Conservation (phyloP, 1,140 invertebrate genomes). For the Nymphalis io region DNA sequence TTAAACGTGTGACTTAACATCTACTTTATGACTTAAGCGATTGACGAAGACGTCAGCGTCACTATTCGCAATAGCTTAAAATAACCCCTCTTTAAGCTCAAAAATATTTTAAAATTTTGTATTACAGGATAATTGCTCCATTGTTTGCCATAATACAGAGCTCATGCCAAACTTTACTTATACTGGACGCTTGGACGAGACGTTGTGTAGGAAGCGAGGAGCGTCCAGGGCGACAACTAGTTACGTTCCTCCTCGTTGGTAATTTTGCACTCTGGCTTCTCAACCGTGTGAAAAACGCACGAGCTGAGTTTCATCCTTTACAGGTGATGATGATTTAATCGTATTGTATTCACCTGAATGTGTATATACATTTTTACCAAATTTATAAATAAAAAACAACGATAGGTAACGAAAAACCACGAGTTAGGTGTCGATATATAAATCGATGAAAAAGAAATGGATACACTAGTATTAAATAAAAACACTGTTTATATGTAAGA, state of each 20-base stretch:
- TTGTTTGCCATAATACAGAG: constrained; percentile 82
- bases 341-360: not conserved
- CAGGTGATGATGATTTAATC: constrained; percentile 51
- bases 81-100: not conserved
- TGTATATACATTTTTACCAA: too few relatives aligned
- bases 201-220: constrained; percentile 82
- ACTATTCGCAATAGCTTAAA: too few relatives aligned
- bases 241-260: constrained; percentile 89
- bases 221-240: constrained; percentile 86
- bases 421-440: too few relatives aligned
- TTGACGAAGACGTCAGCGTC: too few relatives aligned
- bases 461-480: too few relatives aligned
- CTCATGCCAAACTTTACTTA: constrained; percentile 88
- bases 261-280: constrained; percentile 91
- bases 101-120: not conserved
- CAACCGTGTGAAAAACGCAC: constrained; percentile 85
- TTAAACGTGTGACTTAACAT: too few relatives aligned
- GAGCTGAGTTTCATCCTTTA: constrained; percentile 84
- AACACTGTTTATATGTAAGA: not conserved
- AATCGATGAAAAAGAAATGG: too few relatives aligned
- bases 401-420: too few relatives aligned
- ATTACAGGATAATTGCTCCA: constrained; percentile 76
- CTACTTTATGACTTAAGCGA: too few relatives aligned
- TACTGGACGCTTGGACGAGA: constrained; percentile 87
- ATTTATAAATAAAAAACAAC: not conserved